phyloP scores from a whole-genome alignment of 1,140 invertebrate genomes.

The Lutraria rhynchaena region DNA sequence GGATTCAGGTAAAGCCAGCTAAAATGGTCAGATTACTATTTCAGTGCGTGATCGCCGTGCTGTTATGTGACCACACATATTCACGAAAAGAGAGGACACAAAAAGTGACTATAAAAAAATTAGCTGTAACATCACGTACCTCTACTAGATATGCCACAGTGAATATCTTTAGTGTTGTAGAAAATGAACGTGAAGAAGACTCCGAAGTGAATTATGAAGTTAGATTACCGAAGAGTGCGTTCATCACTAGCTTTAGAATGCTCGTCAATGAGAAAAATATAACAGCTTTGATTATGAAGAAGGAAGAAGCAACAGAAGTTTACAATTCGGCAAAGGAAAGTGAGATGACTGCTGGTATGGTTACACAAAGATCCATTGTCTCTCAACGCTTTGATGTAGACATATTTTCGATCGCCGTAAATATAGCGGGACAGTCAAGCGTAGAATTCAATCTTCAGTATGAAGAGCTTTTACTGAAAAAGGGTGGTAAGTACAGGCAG shows the following conservation, averaged over 20 bases:
- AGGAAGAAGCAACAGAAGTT: neutral
- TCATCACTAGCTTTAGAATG: constrained; percentile 21
- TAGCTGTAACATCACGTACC: constrained; percentile 3
- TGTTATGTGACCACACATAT: too few relatives aligned
- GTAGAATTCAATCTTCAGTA: constrained; percentile 26
- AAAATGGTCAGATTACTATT: too few relatives aligned
- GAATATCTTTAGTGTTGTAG: neutral
- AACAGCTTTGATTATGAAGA: neutral
- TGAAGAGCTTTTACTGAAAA: constrained; percentile 8
- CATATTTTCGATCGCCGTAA: constrained; percentile 9
- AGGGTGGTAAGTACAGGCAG: constrained; percentile 16
- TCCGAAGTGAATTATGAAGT: constrained; percentile 1
- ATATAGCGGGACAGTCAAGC: neutral
- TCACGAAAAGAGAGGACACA: too few relatives aligned
- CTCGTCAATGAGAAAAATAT: neutral
- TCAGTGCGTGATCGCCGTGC: too few relatives aligned
- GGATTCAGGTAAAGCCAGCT: too few relatives aligned
- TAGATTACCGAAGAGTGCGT: constrained; percentile 12
- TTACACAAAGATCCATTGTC: constrained; percentile 3
- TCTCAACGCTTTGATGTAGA: neutral
- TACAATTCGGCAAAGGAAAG: constrained; percentile 10
- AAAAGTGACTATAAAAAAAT: neutral
- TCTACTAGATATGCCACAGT: constrained; percentile 40
- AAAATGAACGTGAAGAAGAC: neutral
- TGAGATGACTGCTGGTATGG: neutral